phyloP scores from a whole-genome alignment of 2,113 vertebrate species.

The Calonectris borealis region DNA sequence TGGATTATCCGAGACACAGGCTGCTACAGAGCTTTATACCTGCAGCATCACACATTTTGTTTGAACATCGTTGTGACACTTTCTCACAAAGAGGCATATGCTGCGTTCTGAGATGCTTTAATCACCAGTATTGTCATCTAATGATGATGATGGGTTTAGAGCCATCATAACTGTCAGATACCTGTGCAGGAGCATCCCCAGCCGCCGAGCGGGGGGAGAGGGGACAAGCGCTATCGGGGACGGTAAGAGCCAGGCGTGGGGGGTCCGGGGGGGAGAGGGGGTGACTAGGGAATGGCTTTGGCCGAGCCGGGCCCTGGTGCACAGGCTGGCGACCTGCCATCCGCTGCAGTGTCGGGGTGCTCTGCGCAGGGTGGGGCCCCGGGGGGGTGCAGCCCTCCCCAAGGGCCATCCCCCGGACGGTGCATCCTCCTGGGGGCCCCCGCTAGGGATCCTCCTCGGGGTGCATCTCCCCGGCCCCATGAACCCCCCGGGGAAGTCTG shows the following conservation, averaged over 20 bases:
- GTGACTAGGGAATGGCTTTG: background rate
- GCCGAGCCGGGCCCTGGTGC: background rate
- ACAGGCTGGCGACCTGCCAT: background rate
- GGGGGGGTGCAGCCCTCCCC: too few species aligned
- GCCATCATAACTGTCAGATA: accelerated
- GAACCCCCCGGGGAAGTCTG: too few species aligned
- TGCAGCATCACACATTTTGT: background rate
- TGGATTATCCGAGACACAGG: background rate
- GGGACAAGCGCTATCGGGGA: background rate
- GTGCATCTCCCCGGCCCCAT: too few species aligned
- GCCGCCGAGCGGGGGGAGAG: background rate
- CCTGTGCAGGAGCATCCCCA: background rate
- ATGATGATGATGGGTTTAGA: background rate
- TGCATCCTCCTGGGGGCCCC: too few species aligned
- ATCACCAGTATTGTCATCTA: accelerated
- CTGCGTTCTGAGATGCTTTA: background rate
- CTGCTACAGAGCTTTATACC: background rate
- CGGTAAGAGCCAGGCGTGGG: background rate
- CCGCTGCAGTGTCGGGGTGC: constrained; percentile 10
- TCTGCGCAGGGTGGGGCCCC: background rate
- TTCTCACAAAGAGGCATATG: background rate
- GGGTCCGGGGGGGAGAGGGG: background rate
- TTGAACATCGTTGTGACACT: background rate
- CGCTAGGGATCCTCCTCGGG: too few species aligned
- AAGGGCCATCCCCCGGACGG: too few species aligned